Conservation (phyloP, 2,888 invertebrate species). For the Microchrysa polita region DNA sequence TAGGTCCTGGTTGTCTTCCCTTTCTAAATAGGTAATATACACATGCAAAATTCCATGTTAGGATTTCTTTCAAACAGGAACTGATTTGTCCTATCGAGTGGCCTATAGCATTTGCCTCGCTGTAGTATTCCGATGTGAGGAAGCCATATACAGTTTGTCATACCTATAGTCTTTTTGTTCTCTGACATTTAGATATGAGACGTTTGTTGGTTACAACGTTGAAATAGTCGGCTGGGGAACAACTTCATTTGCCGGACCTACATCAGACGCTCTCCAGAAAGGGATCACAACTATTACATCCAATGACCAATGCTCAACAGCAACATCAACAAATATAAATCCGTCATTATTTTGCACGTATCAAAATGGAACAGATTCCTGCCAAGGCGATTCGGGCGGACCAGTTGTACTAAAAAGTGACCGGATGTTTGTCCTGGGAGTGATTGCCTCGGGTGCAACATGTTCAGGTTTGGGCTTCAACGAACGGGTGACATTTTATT, state of each 20-base stretch:
- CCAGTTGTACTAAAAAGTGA: slow-evolving; percentile 65
- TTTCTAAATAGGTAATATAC: no score
- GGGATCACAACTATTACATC: slow-evolving; percentile 66
- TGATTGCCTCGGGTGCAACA: slow-evolving; percentile 68
- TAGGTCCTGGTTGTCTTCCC: slow-evolving; percentile 72
- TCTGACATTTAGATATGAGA: no score
- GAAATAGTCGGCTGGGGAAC: slow-evolving; percentile 69
- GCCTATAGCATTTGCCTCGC: no score
- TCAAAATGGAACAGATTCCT: slow-evolving; percentile 65
- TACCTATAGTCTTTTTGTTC: no score
- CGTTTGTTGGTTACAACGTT: slow-evolving; percentile 47
- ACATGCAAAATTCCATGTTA: no score
- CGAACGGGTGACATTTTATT: slow-evolving; percentile 67
- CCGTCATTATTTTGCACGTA: slow-evolving; percentile 67
- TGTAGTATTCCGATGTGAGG: no score
- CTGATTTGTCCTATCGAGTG: no score
- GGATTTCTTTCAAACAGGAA: no score
- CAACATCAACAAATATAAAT: no score
- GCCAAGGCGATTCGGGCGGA: slow-evolving; percentile 69
- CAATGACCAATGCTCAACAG: slow-evolving; percentile 60
- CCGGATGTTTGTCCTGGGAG: slow-evolving; percentile 66
- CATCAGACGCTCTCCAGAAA: slow-evolving; percentile 66
- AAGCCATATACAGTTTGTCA: no score
- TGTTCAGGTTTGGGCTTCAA: slow-evolving; percentile 69
- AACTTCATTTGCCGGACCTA: slow-evolving; percentile 66